A percentile compares a stretch with the other conserved stretches of the same genome.
Evolutionary conservation across 2,113 vertebrate genomes (phyloP).

Genomic region (Syngnathus typhle): DNA sequence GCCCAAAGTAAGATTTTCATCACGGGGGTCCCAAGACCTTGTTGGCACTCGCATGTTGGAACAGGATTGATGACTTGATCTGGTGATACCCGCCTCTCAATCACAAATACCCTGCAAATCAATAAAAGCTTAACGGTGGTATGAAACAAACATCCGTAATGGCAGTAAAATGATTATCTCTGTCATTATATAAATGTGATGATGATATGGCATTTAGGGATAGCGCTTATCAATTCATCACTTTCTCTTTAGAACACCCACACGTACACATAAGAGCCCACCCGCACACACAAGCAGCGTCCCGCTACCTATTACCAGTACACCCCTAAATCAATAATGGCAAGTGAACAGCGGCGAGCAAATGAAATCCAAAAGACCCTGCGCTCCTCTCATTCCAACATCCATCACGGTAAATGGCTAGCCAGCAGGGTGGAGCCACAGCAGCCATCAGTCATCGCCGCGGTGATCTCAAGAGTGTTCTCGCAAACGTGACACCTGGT

Average conservation of each 20-base stretch:
- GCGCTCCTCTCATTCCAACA: slow-evolving; percentile 52
- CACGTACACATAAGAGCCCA: neutral
- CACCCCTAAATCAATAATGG: slow-evolving; percentile 59
- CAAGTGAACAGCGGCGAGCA: slow-evolving; percentile 60
- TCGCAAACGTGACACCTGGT: slow-evolving; percentile 44
- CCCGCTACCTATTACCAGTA: slow-evolving; percentile 31
- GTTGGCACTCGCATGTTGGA: neutral
- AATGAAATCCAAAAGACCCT: slow-evolving; percentile 67
- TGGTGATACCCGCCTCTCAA: neutral
- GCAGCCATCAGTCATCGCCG: slow-evolving; percentile 54
- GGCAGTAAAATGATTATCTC: slow-evolving; percentile 6
- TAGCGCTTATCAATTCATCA: slow-evolving; percentile 15
- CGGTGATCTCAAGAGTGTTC: slow-evolving; percentile 40
- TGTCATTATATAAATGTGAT: neutral
- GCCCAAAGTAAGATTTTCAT: neutral
- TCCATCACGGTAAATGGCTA: slow-evolving; percentile 57
- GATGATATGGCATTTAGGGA: slow-evolving; percentile 6
- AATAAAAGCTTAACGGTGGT: neutral
- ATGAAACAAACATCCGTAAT: neutral
- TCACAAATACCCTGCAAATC: neutral
- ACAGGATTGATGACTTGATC: neutral
- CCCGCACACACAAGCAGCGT: slow-evolving; percentile 17
- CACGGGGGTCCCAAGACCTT: neutral
- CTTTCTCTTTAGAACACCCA: neutral
- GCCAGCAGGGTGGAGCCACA: slow-evolving; percentile 46